These are phyloP conservation scores for Cuniculus paca DNA, from an alignment of 2,797 vertebrate genomes.

Conservation along the genomic window DNA sequence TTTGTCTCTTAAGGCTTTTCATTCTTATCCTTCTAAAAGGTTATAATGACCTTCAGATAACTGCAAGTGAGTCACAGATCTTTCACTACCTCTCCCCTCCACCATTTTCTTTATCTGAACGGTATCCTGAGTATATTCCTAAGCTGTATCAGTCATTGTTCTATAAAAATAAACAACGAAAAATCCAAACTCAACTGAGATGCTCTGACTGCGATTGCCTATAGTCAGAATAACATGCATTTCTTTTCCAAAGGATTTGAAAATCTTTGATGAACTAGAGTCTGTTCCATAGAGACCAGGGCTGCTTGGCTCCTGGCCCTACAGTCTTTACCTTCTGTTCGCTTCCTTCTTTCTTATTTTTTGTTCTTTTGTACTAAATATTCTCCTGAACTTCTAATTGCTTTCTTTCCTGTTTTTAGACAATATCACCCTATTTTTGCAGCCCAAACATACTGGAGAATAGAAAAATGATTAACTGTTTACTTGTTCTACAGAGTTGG, in stretches of 20 bases:
- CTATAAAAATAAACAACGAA: conserved; percentile 48
- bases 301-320: background rate
- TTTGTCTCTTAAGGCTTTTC: conserved; percentile 16
- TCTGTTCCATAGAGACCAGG: background rate
- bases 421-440: background rate
- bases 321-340: background rate
- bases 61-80: background rate
- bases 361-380: background rate
- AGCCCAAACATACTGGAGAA: background rate
- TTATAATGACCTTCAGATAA: conserved; percentile 62
- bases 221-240: background rate
- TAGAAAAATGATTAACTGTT: background rate
- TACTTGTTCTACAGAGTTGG: background rate
- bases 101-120: background rate
- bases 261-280: background rate
- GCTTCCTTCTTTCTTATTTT: background rate
- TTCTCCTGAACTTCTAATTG: background rate
- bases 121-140: background rate
- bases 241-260: conserved; percentile 21
- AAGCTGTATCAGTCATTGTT: background rate
- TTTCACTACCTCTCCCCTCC: background rate
- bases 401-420: conserved; percentile 49
- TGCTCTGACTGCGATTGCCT: background rate
- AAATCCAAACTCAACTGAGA: background rate
- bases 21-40: conserved; percentile 17